These are phyloP conservation scores for Drosophila neutralis DNA, from an alignment of 2,888 invertebrate genomes.

Conservation along the genomic window DNA sequence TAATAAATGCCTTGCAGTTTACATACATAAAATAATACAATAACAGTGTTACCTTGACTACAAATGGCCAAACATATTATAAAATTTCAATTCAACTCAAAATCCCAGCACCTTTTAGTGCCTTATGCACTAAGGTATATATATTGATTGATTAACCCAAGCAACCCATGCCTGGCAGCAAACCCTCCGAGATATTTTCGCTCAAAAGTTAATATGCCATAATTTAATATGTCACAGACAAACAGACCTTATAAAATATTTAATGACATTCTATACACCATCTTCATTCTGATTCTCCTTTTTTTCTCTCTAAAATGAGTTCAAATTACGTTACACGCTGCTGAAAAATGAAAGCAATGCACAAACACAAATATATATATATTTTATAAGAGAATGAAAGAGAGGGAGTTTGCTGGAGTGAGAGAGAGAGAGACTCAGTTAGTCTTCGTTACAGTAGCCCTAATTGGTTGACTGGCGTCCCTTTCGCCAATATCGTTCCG, in stretches of 20 bases:
- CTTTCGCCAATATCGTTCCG: slow-evolving; percentile 37
- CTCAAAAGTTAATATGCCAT: slow-evolving; percentile 61
- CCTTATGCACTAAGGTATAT: not conserved
- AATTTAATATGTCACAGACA: slow-evolving; percentile 42
- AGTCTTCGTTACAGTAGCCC: slow-evolving; percentile 55
- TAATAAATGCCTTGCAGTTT: not conserved
- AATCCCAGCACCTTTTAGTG: not conserved
- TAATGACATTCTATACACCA: slow-evolving; percentile 10
- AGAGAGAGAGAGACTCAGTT: slow-evolving; percentile 34
- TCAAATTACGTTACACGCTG: slow-evolving; percentile 57
- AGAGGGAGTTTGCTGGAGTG: not conserved
- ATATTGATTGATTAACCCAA: slow-evolving; percentile 48
- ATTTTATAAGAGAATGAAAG: slow-evolving; percentile 2
- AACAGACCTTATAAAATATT: slow-evolving; percentile 25
- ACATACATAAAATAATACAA: not conserved
- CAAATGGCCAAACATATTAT: slow-evolving; percentile 6
- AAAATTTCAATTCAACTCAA: slow-evolving; percentile 23
- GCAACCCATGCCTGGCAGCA: slow-evolving; percentile 9
- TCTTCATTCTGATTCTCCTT: not conserved
- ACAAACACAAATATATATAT: slow-evolving; percentile 15
- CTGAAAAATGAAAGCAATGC: slow-evolving; percentile 53
- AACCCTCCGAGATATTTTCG: slow-evolving; percentile 9
- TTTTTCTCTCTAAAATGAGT: slow-evolving; percentile 35
- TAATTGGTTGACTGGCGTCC: slow-evolving; percentile 67
- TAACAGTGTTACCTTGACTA: not conserved